Evolutionary conservation across 2,113 vertebrate genomes (phyloP), one percentile per base, ranked within the genome.

Genomic region (Petroica traversi): DNA sequence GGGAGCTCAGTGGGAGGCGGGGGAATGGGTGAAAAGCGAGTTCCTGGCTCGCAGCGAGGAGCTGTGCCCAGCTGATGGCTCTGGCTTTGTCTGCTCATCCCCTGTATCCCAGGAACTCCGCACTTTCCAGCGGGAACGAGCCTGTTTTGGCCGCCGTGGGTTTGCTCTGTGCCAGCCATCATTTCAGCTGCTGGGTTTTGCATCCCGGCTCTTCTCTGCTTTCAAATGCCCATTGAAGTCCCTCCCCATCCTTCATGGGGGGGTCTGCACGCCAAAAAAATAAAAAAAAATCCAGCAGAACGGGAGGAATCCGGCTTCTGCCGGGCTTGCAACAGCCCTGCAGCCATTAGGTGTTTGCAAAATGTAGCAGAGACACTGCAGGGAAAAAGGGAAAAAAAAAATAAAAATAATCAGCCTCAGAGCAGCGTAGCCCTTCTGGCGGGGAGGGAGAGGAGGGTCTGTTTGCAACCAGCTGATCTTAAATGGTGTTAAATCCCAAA

Each of bases 281-380:
- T 67, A 26, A 51, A 66, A 14, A 36, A 57, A 89, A 87, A 93
- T 67, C 23, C 68, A 61, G 17, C 34, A 45, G 62, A 73, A 69
- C 4, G 54, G 78, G 85, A 92, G 41, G 67, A 43, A 92, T 72
- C 17, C 2, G 2, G 14, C 36, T 85, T 71, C 66, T 89, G 63
- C 80, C 3, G 1, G 19, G 52, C 55, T 92, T 14, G 57, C 63
- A 52, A 25, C 5, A 95, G 81, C 92, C 88, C 90, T 0, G 90
- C 88, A 85, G 96, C 94, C 93, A 97, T 96, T 95, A 85, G 87
- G 78, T 85, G 82, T 64, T 89, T 49, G 92, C 41, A 62, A 92
- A 93, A 93, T 2, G 49, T 82, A 45, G 67, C 85, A 82, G 78
- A 88, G 62, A 68, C 45, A 41, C 82, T 82, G 95, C 88, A 49